These are phyloP conservation scores for Apodemia duryi DNA, from an alignment of 2,888 invertebrate species.

Conservation along the genomic window DNA sequence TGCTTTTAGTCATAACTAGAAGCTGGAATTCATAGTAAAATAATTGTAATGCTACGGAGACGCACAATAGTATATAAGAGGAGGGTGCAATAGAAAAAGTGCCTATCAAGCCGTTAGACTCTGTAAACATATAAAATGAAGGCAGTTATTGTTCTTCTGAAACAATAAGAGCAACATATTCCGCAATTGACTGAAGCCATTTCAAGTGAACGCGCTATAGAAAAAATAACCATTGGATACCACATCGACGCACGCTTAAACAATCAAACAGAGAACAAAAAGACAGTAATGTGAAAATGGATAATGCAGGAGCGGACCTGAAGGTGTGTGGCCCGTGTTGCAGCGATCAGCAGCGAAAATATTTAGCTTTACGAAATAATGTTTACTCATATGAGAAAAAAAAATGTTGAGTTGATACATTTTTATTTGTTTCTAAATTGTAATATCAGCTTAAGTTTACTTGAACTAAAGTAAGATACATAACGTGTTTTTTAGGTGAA, in stretches of 20 bases:
- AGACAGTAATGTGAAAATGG: constrained; percentile 76
- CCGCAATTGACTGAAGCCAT: constrained; percentile 74
- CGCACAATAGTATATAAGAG: constrained; percentile 21
- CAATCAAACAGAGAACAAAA: constrained; percentile 77
- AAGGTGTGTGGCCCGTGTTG: constrained; percentile 35
- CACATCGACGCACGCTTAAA: constrained; percentile 77
- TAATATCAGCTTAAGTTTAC: neutral
- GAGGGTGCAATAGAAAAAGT: constrained; percentile 60
- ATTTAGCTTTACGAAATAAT: neutral
- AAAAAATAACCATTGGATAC: constrained; percentile 70
- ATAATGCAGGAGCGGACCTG: constrained; percentile 57
- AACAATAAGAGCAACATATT: constrained; percentile 76
- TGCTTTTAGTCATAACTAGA: no score
- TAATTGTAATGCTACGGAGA: constrained; percentile 16
- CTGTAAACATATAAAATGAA: constrained; percentile 75
- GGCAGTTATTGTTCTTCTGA: constrained; percentile 73
- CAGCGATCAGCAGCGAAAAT: constrained; percentile 30
- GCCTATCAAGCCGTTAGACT: constrained; percentile 68
- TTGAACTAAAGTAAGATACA: no score
- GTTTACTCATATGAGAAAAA: neutral
- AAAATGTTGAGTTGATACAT: no score
- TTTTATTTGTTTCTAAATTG: neutral
- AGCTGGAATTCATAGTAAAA: constrained; percentile 2
- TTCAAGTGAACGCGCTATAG: constrained; percentile 69
- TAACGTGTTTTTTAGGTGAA: no score